Base-by-base conservation (phyloP, 2,888 invertebrate genomes). In the Psylliodes chrysocephalus region DNA sequence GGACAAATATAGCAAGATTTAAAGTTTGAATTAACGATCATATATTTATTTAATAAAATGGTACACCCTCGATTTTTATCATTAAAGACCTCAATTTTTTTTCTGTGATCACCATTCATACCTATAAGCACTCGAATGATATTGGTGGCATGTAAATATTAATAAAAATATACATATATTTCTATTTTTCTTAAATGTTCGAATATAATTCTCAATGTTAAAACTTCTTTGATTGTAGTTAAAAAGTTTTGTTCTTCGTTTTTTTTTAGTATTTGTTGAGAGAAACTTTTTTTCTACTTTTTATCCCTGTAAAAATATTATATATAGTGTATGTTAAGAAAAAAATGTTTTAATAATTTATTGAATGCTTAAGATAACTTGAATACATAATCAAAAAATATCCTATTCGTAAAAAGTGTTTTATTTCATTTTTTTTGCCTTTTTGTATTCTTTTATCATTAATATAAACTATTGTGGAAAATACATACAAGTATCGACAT, bases 101-200 rank as follows among this genome's bases (percentile, higher is more conserved):
- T 77, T 75, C 77, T 77, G 77, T 78, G 78, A 78, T 78, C 76
- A 77, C 75, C 73, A 73, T 73, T 73, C 73, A 72, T 74, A 73
- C 72, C 70, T 75, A 74, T 77, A 75, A 67, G 76, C 77, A 76
- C 76, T 74, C 69, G 69, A 69, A 72, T 73, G 70, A 74, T 75
- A 75, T 77, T 72, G 72, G 74, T 75, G 75, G 75, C 72, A 69
- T 75, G 75, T 77, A 75, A 69, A 75, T 76, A 73, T 70, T 67
- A 67, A 67, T 72, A 66, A 56, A n/a, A n/a, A n/a, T n/a, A 63
- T 61, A 66, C 57, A 69, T 28, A 49, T 70, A 63, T 73, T 71
- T 74, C 68, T 71, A 70, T 72, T 75, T 72, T 73, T 73, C 70
- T 68, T 69, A 64, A 66, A 69, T 73, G 73, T 73, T 73, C 72